Conservation (phyloP, 37 sponge, comb jelly and placozoan species). For the Amphimedon queenslandica region DNA sequence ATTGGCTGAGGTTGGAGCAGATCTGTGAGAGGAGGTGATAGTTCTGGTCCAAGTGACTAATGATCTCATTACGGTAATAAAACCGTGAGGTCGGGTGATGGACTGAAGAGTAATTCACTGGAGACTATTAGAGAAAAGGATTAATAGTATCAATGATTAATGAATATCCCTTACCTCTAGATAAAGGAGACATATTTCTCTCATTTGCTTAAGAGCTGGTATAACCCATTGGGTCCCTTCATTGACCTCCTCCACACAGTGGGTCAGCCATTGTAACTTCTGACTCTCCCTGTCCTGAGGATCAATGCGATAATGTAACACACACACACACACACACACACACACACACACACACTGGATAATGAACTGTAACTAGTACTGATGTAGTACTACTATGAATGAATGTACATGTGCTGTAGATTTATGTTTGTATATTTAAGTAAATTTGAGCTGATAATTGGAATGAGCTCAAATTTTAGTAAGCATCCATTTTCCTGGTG, state of each 20-base stretch:
- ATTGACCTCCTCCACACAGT: conserved; percentile 75
- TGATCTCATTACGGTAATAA: conserved; percentile 85
- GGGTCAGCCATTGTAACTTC: conserved; percentile 72
- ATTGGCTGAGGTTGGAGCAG: conserved; percentile 66
- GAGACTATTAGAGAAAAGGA: conserved; percentile 26
- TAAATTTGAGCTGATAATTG: too few species aligned
- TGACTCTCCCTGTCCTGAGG: conserved; percentile 83
- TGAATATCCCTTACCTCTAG: conserved; percentile 76
- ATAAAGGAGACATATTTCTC: conserved; percentile 79
- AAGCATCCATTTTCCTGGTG: too few species aligned
- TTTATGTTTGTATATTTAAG: too few species aligned
- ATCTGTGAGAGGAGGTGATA: conserved; percentile 72
- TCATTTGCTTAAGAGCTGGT: conserved; percentile 89
- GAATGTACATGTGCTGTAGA: too few species aligned
- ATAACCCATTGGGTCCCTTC: conserved; percentile 81
- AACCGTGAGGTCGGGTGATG: conserved; percentile 64
- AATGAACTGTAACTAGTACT: too few species aligned
- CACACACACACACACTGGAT: conserved; percentile 25
- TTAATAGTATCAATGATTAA: not conserved
- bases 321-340: conserved; percentile 26
- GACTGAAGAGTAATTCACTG: conserved; percentile 41
- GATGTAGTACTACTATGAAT: too few species aligned
- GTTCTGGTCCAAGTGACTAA: conserved; percentile 74
- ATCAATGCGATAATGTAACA: too few species aligned
- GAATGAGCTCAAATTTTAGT: too few species aligned